Evolutionary conservation across 2,888 invertebrate genomes (phyloP), one percentile per base, ranked within the genome.

Genomic region (Parnassius glacialis): DNA sequence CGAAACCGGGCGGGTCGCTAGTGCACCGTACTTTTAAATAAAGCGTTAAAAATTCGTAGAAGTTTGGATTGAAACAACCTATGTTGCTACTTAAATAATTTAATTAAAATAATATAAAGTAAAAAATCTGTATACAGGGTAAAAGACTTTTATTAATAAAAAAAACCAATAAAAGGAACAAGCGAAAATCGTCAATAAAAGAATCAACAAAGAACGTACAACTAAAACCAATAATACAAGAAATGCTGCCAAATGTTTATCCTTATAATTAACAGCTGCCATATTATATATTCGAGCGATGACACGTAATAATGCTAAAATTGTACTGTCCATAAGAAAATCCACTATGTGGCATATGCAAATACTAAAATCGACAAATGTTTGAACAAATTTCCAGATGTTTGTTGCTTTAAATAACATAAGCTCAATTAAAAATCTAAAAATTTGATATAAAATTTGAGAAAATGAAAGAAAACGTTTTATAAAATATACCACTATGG

Each of bases 141-240:
- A 66, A 68, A 68, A 82, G 76, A 75, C 54, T 76, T 83, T 82
- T 80, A 84, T 74, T 79, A 68, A 69, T 73, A 75, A 80, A 83
- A 81, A 16, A 16, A 16, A n/a, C n/a, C 77, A 80, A 81, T 62
- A 61, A 72, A 71, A 74, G 70, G 65, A 83, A 83, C 76, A 78
- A 79, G 78, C 78, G 73, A 73, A 71, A 78, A 74, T 75, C 64
- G 50, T 20, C 45, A 75, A 72, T 70, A 77, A 62, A 68, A 62
- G 68, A 16, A 64, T 64, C 71, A 77, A 74, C 70, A 73, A 60
- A 68, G 67, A 72, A 67, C 56, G 48, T 57, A 59, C 55, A 65
- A 70, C 66, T 72, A 67, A 65, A 64, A 66, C 73, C 70, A 74
- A 53, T 70, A 76, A 74, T 74, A 74, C 69, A 68, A 70, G 69